Percentiles rank a stretch among this genome's conserved stretches.
Conservation (phyloP, 2,888 invertebrate species). For the Brachyptera putata region DNA sequence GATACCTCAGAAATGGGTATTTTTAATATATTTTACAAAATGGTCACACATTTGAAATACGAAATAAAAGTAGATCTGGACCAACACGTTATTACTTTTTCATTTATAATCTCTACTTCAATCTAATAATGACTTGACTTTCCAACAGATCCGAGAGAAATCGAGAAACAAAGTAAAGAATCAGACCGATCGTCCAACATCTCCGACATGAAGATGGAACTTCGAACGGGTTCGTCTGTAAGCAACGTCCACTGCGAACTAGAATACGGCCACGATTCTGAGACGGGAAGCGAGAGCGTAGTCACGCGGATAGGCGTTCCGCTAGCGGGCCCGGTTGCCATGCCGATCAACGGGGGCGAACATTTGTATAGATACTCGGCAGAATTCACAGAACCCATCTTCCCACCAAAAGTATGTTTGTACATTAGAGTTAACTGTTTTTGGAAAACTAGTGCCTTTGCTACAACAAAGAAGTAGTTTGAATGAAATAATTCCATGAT, state of each 20-base stretch:
- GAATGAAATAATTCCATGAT: too few relatives aligned
- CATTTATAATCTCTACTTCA: too few relatives aligned
- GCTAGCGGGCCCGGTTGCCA: constrained; percentile 71
- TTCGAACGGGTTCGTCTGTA: constrained; percentile 75
- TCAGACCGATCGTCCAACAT: constrained; percentile 90
- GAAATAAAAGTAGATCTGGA: too few relatives aligned
- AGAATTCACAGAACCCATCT: constrained; percentile 73
- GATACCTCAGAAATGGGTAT: too few relatives aligned
- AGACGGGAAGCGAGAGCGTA: constrained; percentile 54
- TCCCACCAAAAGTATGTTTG: constrained; percentile 72
- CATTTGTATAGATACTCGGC: constrained; percentile 53
- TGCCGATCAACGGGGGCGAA: constrained; percentile 48
- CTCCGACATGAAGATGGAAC: constrained; percentile 85
- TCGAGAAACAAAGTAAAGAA: constrained; percentile 55
- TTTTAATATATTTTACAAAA: too few relatives aligned
- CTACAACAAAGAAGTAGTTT: too few relatives aligned
- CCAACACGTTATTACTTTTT: too few relatives aligned
- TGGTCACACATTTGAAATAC: too few relatives aligned
- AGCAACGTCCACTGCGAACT: constrained; percentile 55
- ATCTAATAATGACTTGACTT: constrained; percentile 19
- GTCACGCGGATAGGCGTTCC: constrained; percentile 61
- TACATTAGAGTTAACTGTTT: too few relatives aligned
- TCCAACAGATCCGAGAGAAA: constrained; percentile 50
- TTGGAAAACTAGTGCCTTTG: too few relatives aligned
- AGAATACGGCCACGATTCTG: constrained; percentile 56